Evolutionary conservation across 1,140 invertebrate species (phyloP).

Genomic region (Dysdera silvatica): DNA sequence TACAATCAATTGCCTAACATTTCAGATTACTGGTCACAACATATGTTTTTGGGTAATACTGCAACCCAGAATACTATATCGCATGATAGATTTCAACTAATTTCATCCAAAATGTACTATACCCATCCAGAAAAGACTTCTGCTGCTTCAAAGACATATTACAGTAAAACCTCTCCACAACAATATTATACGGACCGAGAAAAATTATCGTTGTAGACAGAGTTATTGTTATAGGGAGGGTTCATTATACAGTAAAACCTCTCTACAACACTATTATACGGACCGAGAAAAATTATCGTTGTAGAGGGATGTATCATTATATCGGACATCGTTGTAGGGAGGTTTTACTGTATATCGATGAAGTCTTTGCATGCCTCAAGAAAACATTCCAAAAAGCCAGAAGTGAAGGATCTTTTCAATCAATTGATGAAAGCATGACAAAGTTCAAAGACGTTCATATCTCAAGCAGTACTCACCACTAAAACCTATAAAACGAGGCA

Average conservation of each 20-base stretch:
- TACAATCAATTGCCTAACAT: slow-evolving; percentile 20
- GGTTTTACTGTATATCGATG: background rate
- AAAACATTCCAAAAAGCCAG: background rate
- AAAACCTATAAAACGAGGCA: slow-evolving; percentile 33
- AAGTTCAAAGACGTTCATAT: slow-evolving; percentile 17
- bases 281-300: no score
- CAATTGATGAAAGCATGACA: slow-evolving; percentile 30
- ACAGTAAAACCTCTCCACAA: no score
- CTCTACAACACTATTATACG: no score
- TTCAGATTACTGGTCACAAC: slow-evolving; percentile 32
- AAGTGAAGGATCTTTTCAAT: slow-evolving; percentile 6
- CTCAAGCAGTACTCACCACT: slow-evolving; percentile 28
- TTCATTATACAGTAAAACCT: no score
- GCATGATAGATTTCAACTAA: slow-evolving; percentile 31
- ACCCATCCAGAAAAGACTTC: background rate
- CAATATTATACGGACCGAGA: no score
- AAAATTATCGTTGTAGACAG: no score
- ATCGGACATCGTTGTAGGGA: no score
- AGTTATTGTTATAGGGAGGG: no score
- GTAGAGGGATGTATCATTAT: no score
- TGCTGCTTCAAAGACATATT: background rate
- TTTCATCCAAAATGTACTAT: slow-evolving; percentile 37
- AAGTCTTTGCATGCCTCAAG: slow-evolving; percentile 3
- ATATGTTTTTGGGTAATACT: slow-evolving; percentile 34
- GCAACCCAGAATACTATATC: slow-evolving; percentile 34